Base-by-base conservation (phyloP, 2,888 invertebrate genomes). In the Chrysolina haemoptera region DNA sequence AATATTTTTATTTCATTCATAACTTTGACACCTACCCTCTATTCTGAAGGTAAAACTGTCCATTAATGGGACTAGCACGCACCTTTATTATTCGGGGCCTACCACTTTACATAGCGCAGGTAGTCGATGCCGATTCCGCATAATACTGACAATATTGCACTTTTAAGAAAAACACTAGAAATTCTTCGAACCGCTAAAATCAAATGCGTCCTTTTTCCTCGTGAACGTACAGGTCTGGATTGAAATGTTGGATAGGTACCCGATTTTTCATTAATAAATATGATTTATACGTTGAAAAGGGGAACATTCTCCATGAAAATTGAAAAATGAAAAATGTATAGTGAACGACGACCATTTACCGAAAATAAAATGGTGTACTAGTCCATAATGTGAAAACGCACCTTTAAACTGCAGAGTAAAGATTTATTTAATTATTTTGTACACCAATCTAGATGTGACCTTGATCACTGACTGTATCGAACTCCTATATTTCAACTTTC, bases 91-190 rank as follows among this genome's bases (percentile, higher is more conserved):
- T 59, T 59, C 14, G 3, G 12, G 22, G 5, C 22, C 22, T 59
- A 27, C 27, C 59, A 22, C 27, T 59, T 59, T 59, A 12, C 6
- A 59, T 35, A 1, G 8, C n/a, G 14, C 59, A 59, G 59, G 59
- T 59, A 59, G 59, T 9, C n/a, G 35, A 59, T 14, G 14, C 22
- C 27, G 22, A 59, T 27, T 27, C 27, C 14, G 16, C 14, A 6
- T 59, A 14, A n/a, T 27, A n/a, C n/a, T 14, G 9, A 16, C 59
- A 35, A 59, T 27, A 59, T 59, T 59, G 59, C 66, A 59, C 74
- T 76, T 78, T 78, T 71, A 74, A 74, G 78, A 78, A 78, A 78
- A 78, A 76, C 78, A 78, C 74, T 76, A 73, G 73, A 76, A 78
- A 78, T 78, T 78, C 78, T 74, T 74, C 74, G 78, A 78, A 78